Percentiles rank a stretch among this genome's conserved stretches.
Evolutionary conservation across 2,113 vertebrate genomes (phyloP).

Genomic region (Microcebus lehilahytsara): DNA sequence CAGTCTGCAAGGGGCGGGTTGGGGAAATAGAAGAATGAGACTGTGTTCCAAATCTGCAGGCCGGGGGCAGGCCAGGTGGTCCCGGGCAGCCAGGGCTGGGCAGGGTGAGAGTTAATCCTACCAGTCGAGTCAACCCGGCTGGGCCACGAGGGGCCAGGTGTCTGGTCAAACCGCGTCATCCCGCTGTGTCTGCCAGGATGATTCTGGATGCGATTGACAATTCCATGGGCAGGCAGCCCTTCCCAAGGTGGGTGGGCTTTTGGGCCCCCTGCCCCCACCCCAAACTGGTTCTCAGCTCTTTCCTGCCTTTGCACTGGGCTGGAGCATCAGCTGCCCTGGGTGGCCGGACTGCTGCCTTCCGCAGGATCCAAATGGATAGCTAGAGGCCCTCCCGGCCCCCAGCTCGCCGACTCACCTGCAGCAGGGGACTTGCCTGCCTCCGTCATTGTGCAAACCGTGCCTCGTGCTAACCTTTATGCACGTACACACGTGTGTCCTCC

Average conservation of each 20-base stretch:
- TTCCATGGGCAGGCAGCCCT: accelerated
- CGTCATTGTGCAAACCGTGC: accelerated
- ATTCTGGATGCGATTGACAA: too few species aligned
- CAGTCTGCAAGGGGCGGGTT: conserved; percentile 25
- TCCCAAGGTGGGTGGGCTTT: background rate
- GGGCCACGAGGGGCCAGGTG: background rate
- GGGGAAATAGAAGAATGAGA: background rate
- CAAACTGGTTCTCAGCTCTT: accelerated
- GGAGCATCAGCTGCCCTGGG: background rate
- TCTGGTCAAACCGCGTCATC: accelerated
- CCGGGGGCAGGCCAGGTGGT: background rate
- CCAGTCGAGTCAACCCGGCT: accelerated
- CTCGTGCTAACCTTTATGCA: background rate
- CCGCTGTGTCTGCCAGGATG: accelerated
- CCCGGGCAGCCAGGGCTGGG: too few species aligned
- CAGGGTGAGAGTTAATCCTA: accelerated
- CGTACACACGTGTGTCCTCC: accelerated
- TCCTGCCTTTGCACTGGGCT: background rate
- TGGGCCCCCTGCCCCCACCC: background rate
- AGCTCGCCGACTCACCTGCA: accelerated
- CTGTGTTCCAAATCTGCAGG: background rate
- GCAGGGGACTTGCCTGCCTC: background rate
- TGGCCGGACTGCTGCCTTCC: background rate
- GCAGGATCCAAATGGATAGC: accelerated
- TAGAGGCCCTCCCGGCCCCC: too few species aligned